These are phyloP conservation scores for Aphidius ervi DNA, from an alignment of 1,140 invertebrate genomes.

Conservation along the genomic window DNA sequence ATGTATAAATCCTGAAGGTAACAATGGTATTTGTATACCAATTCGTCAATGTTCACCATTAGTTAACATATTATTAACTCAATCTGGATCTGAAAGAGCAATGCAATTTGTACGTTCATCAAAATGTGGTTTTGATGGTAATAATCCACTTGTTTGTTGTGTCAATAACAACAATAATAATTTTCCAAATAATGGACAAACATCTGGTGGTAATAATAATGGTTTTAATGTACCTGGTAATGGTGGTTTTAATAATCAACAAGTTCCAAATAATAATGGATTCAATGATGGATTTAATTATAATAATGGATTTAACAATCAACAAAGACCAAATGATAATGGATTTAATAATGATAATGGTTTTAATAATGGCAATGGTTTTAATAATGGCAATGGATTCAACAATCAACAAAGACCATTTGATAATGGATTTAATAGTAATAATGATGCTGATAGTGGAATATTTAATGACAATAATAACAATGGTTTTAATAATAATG, in stretches of 20 bases:
- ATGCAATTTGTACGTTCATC: constrained; percentile 40
- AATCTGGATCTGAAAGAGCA: constrained; percentile 19
- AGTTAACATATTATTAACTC: constrained; percentile 26
- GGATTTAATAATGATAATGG: too few relatives aligned
- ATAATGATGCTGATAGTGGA: too few relatives aligned
- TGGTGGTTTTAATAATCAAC: too few relatives aligned
- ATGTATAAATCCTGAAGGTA: constrained; percentile 2
- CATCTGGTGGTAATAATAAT: too few relatives aligned
- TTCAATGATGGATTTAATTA: too few relatives aligned
- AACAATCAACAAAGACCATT: too few relatives aligned
- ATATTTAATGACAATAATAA: neutral
- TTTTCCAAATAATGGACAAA: neutral
- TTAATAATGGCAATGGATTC: too few relatives aligned
- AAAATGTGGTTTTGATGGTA: constrained; percentile 45
- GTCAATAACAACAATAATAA: constrained; percentile 13
- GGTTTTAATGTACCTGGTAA: neutral
- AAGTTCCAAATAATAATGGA: too few relatives aligned
- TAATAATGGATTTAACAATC: too few relatives aligned
- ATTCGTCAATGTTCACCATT: constrained; percentile 42
- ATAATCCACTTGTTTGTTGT: constrained; percentile 47
- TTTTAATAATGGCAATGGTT: too few relatives aligned
- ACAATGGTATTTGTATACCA: constrained; percentile 41
- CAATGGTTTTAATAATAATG: constrained; percentile 4
- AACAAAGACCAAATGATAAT: too few relatives aligned
- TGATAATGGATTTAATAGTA: too few relatives aligned